Percentiles rank a stretch among this genome's conserved stretches.
phyloP scores from a whole-genome alignment of 2,113 vertebrate genomes.

The Synchiropus splendidus region DNA sequence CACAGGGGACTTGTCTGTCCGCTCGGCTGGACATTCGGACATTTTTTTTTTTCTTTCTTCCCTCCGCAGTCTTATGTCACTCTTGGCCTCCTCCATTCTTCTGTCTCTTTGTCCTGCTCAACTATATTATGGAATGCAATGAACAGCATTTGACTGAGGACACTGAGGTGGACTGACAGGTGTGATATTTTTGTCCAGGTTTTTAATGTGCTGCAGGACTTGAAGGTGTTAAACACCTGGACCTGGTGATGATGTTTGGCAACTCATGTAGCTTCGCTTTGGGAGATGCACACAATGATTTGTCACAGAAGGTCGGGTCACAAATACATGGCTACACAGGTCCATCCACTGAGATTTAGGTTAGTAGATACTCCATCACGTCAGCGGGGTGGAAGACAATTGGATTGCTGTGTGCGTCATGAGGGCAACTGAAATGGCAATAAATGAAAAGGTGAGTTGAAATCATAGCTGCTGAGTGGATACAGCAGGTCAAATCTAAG shows the following conservation, averaged over 20 bases:
- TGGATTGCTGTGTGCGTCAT: too few relatives aligned
- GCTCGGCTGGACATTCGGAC: constrained; percentile 50
- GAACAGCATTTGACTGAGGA: constrained; percentile 12
- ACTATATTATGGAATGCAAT: constrained; percentile 20
- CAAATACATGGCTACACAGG: constrained; percentile 13
- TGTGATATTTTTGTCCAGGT: constrained; percentile 52
- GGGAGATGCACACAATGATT: constrained; percentile 24
- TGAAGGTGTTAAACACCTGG: constrained; percentile 21
- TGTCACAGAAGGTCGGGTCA: constrained; percentile 27
- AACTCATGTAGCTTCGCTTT: constrained; percentile 23
- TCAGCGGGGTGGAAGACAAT: too few relatives aligned
- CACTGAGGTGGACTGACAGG: constrained; percentile 40
- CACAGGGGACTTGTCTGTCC: constrained; percentile 40
- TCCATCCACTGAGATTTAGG: constrained; percentile 27
- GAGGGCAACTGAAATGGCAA: too few relatives aligned
- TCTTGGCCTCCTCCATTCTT: constrained; percentile 14
- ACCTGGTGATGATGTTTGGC: constrained; percentile 21
- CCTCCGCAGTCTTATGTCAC: constrained; percentile 8
- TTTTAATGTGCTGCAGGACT: constrained; percentile 11
- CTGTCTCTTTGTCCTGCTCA: constrained; percentile 3
- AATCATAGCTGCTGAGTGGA: too few relatives aligned
- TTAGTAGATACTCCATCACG: too few relatives aligned
- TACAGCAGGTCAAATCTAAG: too few relatives aligned
- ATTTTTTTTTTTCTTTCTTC: constrained; percentile 43
- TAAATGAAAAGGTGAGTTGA: too few relatives aligned